phyloP scores from a whole-genome alignment of 2,888 invertebrate species.

The Petrolisthes manimaculis region DNA sequence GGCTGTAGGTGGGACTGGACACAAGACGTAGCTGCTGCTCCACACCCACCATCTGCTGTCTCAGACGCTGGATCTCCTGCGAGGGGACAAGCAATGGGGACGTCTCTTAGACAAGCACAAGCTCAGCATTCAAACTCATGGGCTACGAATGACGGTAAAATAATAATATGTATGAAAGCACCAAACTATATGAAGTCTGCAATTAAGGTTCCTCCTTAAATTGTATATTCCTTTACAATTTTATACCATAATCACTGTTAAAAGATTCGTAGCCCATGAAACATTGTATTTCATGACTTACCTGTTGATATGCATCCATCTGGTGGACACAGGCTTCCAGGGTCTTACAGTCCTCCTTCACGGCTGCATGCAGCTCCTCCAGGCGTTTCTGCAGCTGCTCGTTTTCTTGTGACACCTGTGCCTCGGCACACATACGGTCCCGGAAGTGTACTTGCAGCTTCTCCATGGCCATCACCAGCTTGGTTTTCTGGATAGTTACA shows the following conservation, averaged over 20 bases:
- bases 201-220: too few species aligned
- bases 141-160: slow-evolving; percentile 19
- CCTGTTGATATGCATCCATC: slow-evolving; percentile 87
- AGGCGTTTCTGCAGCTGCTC: slow-evolving; percentile 79
- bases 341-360: slow-evolving; percentile 77
- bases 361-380: slow-evolving; percentile 76
- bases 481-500: slow-evolving; percentile 89
- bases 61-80: slow-evolving; percentile 84
- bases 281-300: slow-evolving; percentile 67
- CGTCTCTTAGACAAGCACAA: not conserved
- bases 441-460: slow-evolving; percentile 92
- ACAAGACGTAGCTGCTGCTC: slow-evolving; percentile 88
- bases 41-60: slow-evolving; percentile 86
- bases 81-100: slow-evolving; percentile 8
- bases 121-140: slow-evolving; percentile 8
- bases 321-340: slow-evolving; percentile 84
- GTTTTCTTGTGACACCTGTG: slow-evolving; percentile 80
- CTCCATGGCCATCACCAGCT: slow-evolving; percentile 88
- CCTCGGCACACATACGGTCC: slow-evolving; percentile 85
- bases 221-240: not conserved
- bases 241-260: too few species aligned
- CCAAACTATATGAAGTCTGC: too few species aligned
- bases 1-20: slow-evolving; percentile 85
- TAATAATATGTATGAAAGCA: not conserved
- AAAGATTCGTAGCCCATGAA: slow-evolving; percentile 35